A percentile compares a stretch with the other conserved stretches of the same genome.
phyloP scores from a whole-genome alignment of 2,888 invertebrate genomes.

The Drosophila barbarae region DNA sequence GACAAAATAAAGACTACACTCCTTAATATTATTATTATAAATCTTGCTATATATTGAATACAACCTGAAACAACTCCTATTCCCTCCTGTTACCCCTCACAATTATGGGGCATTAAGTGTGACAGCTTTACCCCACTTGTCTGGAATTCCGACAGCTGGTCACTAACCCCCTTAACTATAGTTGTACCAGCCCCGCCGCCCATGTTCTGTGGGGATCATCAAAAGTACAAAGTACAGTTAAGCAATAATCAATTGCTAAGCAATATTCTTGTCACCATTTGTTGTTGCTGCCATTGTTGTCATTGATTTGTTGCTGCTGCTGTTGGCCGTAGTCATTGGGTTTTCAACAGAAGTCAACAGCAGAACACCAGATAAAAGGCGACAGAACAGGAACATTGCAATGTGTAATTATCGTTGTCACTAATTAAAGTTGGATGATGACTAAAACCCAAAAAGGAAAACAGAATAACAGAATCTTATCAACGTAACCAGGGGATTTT shows the following conservation, averaged over 20 bases:
- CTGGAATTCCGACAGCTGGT: slow-evolving; percentile 30
- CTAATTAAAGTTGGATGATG: slow-evolving; percentile 66
- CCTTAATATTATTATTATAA: not conserved
- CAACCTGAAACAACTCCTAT: not conserved
- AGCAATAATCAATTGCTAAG: slow-evolving; percentile 68
- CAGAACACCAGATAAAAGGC: slow-evolving; percentile 62
- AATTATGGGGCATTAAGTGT: slow-evolving; percentile 34
- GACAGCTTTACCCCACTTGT: slow-evolving; percentile 24
- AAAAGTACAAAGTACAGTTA: slow-evolving; percentile 67
- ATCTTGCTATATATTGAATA: not conserved
- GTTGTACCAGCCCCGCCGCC: not conserved
- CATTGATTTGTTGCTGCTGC: slow-evolving; percentile 33
- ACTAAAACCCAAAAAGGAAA: slow-evolving; percentile 29
- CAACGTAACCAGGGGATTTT: slow-evolving; percentile 30
- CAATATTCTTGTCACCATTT: slow-evolving; percentile 57
- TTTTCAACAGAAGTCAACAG: slow-evolving; percentile 68
- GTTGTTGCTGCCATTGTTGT: slow-evolving; percentile 38
- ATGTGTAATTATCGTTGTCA: slow-evolving; percentile 76
- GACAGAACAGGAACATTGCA: slow-evolving; percentile 49
- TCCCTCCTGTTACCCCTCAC: not conserved
- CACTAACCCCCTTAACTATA: not conserved
- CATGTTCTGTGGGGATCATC: slow-evolving; percentile 51
- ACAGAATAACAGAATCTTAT: slow-evolving; percentile 19
- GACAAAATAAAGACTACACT: not conserved
- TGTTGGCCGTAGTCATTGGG: slow-evolving; percentile 39